Evolutionary conservation across 2,113 vertebrate genomes (phyloP).

Genomic region (Amphiprion percula): DNA sequence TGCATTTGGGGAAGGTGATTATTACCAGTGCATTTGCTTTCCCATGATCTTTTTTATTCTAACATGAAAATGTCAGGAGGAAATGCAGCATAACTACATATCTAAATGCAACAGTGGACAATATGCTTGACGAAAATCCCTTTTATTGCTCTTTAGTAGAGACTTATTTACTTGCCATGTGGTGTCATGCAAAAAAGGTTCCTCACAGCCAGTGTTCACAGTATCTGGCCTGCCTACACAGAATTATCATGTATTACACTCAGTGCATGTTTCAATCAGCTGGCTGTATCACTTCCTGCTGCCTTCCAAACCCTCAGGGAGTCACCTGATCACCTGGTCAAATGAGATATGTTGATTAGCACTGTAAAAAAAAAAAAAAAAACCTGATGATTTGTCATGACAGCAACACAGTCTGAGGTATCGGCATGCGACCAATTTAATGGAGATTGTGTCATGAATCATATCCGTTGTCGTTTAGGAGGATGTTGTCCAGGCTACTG

Average conservation of each 20-base stretch:
- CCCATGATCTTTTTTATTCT: slow-evolving; percentile 4
- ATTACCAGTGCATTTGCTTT: neutral
- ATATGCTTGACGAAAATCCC: slow-evolving; percentile 19
- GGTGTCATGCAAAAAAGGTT: slow-evolving; percentile 49
- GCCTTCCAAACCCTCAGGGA: slow-evolving; percentile 30
- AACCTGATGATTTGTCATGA: slow-evolving; percentile 58
- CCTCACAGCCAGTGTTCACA: slow-evolving; percentile 18
- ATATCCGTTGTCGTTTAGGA: slow-evolving; percentile 60
- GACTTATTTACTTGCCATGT: slow-evolving; percentile 20
- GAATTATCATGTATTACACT: slow-evolving; percentile 28
- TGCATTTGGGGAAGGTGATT: slow-evolving; percentile 1
- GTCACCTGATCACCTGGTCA: slow-evolving; percentile 57
- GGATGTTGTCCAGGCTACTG: slow-evolving; percentile 61
- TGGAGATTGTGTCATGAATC: slow-evolving; percentile 70
- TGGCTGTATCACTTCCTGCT: slow-evolving; percentile 35
- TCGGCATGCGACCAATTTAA: slow-evolving; percentile 60
- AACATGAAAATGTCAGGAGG: slow-evolving; percentile 30
- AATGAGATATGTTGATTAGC: slow-evolving; percentile 66
- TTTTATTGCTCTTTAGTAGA: slow-evolving; percentile 12
- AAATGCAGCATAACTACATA: slow-evolving; percentile 9
- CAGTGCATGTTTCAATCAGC: slow-evolving; percentile 17
- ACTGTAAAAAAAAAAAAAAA: slow-evolving; percentile 14
- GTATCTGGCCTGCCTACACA: slow-evolving; percentile 24
- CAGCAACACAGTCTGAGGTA: slow-evolving; percentile 48
- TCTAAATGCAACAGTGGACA: slow-evolving; percentile 6